Base-by-base conservation (phyloP, 2,888 invertebrate species). In the Melangyna quadrimaculata region DNA sequence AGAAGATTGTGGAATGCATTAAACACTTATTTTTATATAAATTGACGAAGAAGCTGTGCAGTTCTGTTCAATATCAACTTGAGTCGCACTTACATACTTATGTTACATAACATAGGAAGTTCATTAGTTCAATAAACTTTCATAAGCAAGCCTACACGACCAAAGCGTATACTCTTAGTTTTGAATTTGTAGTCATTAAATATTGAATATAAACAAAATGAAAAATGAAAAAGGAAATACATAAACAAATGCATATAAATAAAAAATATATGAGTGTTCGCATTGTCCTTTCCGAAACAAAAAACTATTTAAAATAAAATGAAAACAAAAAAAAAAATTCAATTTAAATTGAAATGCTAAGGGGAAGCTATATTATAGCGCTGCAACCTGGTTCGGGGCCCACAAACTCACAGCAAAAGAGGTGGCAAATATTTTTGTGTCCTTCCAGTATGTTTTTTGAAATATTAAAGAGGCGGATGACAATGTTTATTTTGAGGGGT, bases 381-480 rank as follows among this genome's bases (percentile, higher is more conserved):
- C 63, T 19, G 63, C 77, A 55, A 43, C 29, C n/a, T 35, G 45
- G 19, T n/a, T n/a, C n/a, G n/a, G n/a, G 19, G 19, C 48, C 29
- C 32, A 19, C 10, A 12, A 37, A 51, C 37, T 55, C 67, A 61
- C 57, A 55, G 73, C 35, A 63, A 67, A 53, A 48, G 59, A 75
- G 72, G 80, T 80, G 80, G 84, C 55, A 75, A 75, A 55, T 48
- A 75, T 72, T 83, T 79, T 78, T 72, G 70, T 84, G 65, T 65
- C 65, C 74, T 71, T 43, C 57, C 57, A 79, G 74, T 75, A 70
- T 69, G 84, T 84, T 84, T n/a, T 84, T 63, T 84, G 84, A 84
- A 84, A 84, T 84, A 84, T 84, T 84, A 80, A 84, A 84, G 75
- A 72, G 63, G 27, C 51, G 59, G 71, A 79, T 79, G 84, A 84